Evolutionary conservation across 2,797 vertebrate genomes (phyloP).

Genomic region (Enteromius thamalakanensis): DNA sequence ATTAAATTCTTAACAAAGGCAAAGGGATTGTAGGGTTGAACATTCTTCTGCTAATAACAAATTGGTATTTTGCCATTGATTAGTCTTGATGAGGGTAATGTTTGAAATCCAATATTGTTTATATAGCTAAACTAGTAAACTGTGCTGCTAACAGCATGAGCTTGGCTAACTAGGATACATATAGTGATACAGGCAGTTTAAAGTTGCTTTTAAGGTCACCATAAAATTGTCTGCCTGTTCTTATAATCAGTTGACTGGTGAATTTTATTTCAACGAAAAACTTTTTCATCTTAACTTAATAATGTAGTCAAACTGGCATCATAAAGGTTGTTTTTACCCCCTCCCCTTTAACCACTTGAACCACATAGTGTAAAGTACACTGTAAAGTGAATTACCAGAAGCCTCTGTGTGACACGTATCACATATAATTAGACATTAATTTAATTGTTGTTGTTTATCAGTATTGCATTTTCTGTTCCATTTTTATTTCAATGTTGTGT

Average conservation of each 20-base stretch:
- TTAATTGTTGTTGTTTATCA: too few relatives aligned
- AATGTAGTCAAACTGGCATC: not conserved
- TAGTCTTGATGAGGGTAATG: not conserved
- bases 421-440: too few relatives aligned
- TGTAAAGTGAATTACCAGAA: not conserved
- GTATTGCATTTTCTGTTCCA: too few relatives aligned
- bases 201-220: not conserved
- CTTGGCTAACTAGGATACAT: not conserved
- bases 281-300: not conserved
- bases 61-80: not conserved
- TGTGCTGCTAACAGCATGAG: not conserved
- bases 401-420: too few relatives aligned
- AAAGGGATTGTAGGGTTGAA: conserved; percentile 58
- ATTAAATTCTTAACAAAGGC: conserved; percentile 83
- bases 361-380: not conserved
- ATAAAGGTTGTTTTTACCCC: not conserved
- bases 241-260: not conserved
- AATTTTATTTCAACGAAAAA: not conserved
- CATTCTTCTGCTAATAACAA: not conserved
- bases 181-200: not conserved
- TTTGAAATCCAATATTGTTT: conserved; percentile 6
- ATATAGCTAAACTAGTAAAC: not conserved
- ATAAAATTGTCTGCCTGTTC: not conserved
- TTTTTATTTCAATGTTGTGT: too few relatives aligned
- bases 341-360: not conserved